Evolutionary conservation across 2,797 vertebrate species (phyloP), one percentile per base, ranked within the genome.

Genomic region (Hippopotamyrus pictus): DNA sequence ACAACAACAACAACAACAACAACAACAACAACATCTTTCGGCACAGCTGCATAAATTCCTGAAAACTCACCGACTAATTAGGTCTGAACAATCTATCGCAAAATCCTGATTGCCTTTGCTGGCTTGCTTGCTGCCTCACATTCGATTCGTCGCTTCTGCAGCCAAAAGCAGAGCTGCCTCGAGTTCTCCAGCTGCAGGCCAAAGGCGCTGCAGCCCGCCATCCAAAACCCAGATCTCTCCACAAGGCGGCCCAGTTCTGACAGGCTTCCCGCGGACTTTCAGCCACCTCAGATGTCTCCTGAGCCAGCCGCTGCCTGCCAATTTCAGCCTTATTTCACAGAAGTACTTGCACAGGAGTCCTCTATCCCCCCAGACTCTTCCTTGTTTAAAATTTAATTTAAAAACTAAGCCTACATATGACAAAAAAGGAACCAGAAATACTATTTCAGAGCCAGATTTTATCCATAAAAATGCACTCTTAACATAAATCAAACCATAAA

Each of bases 321-420:
- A 79, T 90, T 91, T 85, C 83, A 91, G 59, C 88, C 90, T 84
- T 73, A 73, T 92, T 90, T 90, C 90, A 90, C 89, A 88, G 59
- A 41, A 86, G 85, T 86, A 79, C 92, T 92, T 91, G 90, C 86
- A 90, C 89, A 88, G 90, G 93, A 93, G 92, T 57, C 12, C 37
- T 19, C 29, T 51, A 57, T 51, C 17, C 46, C 62, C 33, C 86
- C 85, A 90, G 90, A 91, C 92, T 87, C 89, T 91, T 89, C 17
- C 69, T 90, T 53, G 29, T 65, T 37, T 44, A 88, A 79, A 88
- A 19, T 46, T 9, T 65, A 6, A 62, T 62, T 41, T 44, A 41
- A 76, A 73, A 89, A 87, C 46, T 79, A 44, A 79, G 14, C 33
- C 73, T 41, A 76, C 7, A 76, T 76, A 41, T 76, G 73, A 76